These are phyloP conservation scores for Allobates femoralis DNA, from an alignment of 2,797 vertebrate species.

Conservation along the genomic window DNA sequence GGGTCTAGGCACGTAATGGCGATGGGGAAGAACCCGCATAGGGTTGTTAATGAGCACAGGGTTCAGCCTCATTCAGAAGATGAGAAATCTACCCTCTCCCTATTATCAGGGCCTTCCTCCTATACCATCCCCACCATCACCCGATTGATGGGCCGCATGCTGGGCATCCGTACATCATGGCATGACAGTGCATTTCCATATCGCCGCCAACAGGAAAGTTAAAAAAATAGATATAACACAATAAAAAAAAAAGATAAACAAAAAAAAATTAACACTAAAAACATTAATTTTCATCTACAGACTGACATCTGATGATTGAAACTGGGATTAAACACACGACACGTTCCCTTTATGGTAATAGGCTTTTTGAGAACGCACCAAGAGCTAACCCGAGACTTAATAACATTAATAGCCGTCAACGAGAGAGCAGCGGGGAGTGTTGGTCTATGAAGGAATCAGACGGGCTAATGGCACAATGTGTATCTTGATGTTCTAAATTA, in stretches of 20 bases:
- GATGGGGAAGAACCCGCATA: too few relatives aligned
- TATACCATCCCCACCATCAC: too few relatives aligned
- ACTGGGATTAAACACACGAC: background rate
- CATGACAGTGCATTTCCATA: too few relatives aligned
- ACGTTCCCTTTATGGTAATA: background rate
- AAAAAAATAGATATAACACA: background rate
- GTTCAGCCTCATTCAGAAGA: too few relatives aligned
- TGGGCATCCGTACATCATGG: too few relatives aligned
- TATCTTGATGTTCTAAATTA: slow-evolving; percentile 36
- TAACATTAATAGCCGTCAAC: slow-evolving; percentile 44
- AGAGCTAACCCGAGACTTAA: slow-evolving; percentile 36
- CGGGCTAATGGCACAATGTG: slow-evolving; percentile 34
- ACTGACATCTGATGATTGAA: background rate
- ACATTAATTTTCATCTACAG: background rate
- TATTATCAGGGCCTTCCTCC: too few relatives aligned
- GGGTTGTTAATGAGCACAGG: too few relatives aligned
- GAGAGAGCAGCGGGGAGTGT: slow-evolving; percentile 29
- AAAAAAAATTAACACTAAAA: background rate
- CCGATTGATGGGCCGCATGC: too few relatives aligned
- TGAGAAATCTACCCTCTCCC: too few relatives aligned
- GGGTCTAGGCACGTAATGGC: too few relatives aligned
- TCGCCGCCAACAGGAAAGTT: background rate
- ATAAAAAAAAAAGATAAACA: background rate
- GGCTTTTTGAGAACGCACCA: background rate
- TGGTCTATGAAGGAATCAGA: slow-evolving; percentile 20